Conservation (phyloP, 2,888 invertebrate species). For the Euzophera pinguis region DNA sequence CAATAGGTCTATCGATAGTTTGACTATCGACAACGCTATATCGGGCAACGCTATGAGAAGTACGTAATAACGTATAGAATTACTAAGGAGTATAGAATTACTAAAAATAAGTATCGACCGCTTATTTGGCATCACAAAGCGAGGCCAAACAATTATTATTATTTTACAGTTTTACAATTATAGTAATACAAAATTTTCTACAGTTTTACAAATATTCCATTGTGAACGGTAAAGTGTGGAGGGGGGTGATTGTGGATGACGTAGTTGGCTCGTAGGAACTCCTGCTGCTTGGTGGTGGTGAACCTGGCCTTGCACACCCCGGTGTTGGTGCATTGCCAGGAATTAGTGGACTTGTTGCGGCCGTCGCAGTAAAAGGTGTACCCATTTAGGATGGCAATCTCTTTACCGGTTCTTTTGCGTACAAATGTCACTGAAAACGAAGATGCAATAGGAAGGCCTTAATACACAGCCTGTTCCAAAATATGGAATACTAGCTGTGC, state of each 20-base stretch:
- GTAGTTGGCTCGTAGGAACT: background rate
- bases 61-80: too few relatives aligned
- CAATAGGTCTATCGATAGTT: too few relatives aligned
- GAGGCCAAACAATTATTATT: too few relatives aligned
- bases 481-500: too few relatives aligned
- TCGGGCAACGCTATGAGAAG: too few relatives aligned
- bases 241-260: background rate
- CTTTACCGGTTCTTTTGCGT: constrained; percentile 22
- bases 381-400: constrained; percentile 23
- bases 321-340: constrained; percentile 19
- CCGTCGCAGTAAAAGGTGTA: constrained; percentile 21
- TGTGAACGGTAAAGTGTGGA: background rate
- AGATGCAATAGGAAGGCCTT: background rate
- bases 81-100: too few relatives aligned
- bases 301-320: constrained; percentile 19
- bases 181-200: too few relatives aligned
- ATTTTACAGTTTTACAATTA: too few relatives aligned
- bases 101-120: too few relatives aligned
- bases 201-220: background rate
- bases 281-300: constrained; percentile 9
- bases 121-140: too few relatives aligned
- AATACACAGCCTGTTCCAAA: too few relatives aligned
- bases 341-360: background rate
- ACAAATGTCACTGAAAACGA: constrained; percentile 25
- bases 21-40: too few relatives aligned